Percentiles rank a stretch among this genome's conserved stretches.
Conservation (phyloP, 2,888 invertebrate genomes). For the Mystacides longicornis region DNA sequence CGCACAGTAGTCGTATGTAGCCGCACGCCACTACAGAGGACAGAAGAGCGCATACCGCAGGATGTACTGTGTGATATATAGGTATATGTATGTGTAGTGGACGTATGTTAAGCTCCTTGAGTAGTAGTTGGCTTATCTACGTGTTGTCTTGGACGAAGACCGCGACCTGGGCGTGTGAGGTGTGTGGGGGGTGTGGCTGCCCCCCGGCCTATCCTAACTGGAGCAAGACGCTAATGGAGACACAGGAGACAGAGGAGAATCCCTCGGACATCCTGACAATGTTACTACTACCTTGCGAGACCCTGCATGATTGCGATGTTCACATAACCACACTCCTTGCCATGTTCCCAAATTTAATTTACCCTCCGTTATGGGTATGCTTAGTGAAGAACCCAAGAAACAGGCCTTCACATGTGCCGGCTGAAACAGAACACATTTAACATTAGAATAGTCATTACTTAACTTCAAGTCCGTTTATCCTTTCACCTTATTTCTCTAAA, state of each 20-base stretch:
- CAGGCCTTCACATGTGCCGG: conserved; percentile 97
- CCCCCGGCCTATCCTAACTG: conserved; percentile 71
- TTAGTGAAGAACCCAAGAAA: conserved; percentile 90
- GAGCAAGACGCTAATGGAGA: conserved; percentile 86
- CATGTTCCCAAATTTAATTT: conserved; percentile 92
- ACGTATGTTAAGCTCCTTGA: conserved; percentile 22
- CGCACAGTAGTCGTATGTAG: too few relatives aligned
- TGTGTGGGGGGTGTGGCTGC: conserved; percentile 44
- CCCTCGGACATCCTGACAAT: conserved; percentile 82
- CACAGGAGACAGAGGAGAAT: conserved; percentile 78
- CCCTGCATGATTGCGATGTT: conserved; percentile 93
- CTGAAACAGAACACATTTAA: conserved; percentile 43
- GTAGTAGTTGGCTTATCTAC: conserved; percentile 40
- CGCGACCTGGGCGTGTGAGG: conserved; percentile 43
- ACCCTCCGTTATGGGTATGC: conserved; percentile 93
- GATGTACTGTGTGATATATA: too few relatives aligned
- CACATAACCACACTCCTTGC: conserved; percentile 98
- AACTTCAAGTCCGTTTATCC: not conserved
- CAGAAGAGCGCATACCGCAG: too few relatives aligned
- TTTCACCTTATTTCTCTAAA: not conserved
- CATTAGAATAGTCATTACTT: not conserved
- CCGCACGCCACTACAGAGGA: too few relatives aligned
- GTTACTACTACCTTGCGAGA: conserved; percentile 86
- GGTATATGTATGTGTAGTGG: conserved; percentile 16
- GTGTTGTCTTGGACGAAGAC: conserved; percentile 48